Conservation (phyloP, 2,888 invertebrate genomes). For the Macroteleia sp. region DNA sequence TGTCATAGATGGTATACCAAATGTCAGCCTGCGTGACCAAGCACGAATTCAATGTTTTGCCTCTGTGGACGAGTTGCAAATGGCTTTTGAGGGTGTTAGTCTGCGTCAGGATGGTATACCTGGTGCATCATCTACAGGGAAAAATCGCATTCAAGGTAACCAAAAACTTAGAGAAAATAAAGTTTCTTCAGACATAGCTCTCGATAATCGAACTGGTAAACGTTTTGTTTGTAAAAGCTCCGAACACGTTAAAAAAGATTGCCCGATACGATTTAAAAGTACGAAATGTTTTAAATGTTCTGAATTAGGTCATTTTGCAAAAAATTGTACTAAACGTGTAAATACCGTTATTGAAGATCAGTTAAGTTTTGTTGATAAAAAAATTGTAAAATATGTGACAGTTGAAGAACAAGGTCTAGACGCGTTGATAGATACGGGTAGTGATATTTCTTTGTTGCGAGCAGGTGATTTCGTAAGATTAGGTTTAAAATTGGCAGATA, state of each 20-base stretch:
- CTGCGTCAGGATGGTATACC: neutral
- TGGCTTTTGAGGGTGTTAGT: neutral
- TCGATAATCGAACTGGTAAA: neutral
- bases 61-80: constrained; percentile 6
- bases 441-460: constrained; percentile 19
- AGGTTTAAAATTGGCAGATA: no score
- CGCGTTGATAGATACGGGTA: constrained; percentile 23
- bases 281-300: neutral
- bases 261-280: neutral
- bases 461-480: neutral
- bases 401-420: no score
- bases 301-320: neutral
- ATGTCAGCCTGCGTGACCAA: constrained; percentile 9
- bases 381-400: no score
- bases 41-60: constrained; percentile 14
- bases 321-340: no score
- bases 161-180: neutral
- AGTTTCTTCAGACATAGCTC: neutral
- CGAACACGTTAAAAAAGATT: neutral
- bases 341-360: no score
- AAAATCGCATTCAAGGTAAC: neutral
- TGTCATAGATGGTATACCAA: constrained; percentile 21
- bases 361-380: no score
- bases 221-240: neutral
- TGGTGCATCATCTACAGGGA: neutral